phyloP scores from a whole-genome alignment of 2,888 invertebrate genomes.

The Branchinecta sandiegonensis region DNA sequence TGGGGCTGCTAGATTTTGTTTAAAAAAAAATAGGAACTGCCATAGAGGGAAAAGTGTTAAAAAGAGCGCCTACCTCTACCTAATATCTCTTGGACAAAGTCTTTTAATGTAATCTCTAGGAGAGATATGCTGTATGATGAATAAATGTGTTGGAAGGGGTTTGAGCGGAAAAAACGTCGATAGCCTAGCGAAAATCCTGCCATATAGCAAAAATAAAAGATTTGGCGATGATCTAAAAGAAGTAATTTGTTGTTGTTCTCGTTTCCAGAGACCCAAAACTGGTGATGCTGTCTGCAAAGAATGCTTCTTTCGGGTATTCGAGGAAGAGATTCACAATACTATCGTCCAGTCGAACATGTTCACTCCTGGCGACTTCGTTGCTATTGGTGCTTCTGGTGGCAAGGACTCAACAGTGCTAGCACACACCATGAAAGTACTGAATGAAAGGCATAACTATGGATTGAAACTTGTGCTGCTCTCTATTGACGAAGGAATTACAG shows the following conservation, averaged over 20 bases:
- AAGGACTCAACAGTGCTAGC: constrained; percentile 97
- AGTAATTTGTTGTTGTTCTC: constrained; percentile 25
- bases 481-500: constrained; percentile 96
- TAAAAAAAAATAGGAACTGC: too few relatives aligned
- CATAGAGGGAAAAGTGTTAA: too few relatives aligned
- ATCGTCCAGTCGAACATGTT: constrained; percentile 68
- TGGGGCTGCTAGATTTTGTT: too few relatives aligned
- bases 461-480: constrained; percentile 77
- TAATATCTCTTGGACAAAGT: too few relatives aligned
- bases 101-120: too few relatives aligned
- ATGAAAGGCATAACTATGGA: constrained; percentile 77
- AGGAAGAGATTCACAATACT: constrained; percentile 85
- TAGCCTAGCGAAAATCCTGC: not conserved
- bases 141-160: not conserved
- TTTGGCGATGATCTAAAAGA: not conserved
- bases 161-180: constrained; percentile 20
- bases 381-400: constrained; percentile 83
- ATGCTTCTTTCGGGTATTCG: constrained; percentile 86
- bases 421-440: constrained; percentile 75
- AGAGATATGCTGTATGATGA: too few relatives aligned
- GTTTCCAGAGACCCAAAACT: constrained; percentile 66
- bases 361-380: constrained; percentile 65
- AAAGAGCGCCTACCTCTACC: too few relatives aligned
- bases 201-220: not conserved
- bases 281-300: constrained; percentile 82